phyloP scores from a whole-genome alignment of 2,113 vertebrate genomes.

The Saguinus midas region DNA sequence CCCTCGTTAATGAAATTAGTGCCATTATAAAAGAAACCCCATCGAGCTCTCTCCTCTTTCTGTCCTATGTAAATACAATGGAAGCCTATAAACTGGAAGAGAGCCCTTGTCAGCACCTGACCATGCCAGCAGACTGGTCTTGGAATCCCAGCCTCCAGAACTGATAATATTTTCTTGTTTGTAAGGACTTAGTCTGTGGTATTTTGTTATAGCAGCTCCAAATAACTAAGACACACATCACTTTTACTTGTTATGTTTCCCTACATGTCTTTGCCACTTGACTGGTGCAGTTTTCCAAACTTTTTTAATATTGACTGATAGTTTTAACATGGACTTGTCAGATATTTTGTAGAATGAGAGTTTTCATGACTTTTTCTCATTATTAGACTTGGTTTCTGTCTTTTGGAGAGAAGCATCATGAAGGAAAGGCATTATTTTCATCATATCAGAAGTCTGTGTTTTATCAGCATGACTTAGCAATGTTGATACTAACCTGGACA shows the following conservation, averaged over 20 bases:
- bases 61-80: not conserved
- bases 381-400: not conserved
- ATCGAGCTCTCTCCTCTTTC: no score
- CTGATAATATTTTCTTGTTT: not conserved
- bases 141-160: not conserved
- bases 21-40: no score
- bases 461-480: not conserved
- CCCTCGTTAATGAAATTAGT: not conserved
- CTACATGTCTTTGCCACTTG: not conserved
- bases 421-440: not conserved
- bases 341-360: not conserved
- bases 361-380: not conserved
- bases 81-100: not conserved
- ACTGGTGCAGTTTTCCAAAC: fast-evolving
- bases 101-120: no score
- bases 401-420: not conserved
- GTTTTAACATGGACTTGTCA: not conserved
- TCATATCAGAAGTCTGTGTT: not conserved
- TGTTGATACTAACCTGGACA: not conserved
- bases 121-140: no score
- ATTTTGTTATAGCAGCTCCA: not conserved
- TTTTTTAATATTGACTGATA: not conserved
- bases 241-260: not conserved
- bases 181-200: not conserved
- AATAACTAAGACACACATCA: not conserved